Conservation (phyloP, 2,797 vertebrate species). For the Lithobates sylvaticus region DNA sequence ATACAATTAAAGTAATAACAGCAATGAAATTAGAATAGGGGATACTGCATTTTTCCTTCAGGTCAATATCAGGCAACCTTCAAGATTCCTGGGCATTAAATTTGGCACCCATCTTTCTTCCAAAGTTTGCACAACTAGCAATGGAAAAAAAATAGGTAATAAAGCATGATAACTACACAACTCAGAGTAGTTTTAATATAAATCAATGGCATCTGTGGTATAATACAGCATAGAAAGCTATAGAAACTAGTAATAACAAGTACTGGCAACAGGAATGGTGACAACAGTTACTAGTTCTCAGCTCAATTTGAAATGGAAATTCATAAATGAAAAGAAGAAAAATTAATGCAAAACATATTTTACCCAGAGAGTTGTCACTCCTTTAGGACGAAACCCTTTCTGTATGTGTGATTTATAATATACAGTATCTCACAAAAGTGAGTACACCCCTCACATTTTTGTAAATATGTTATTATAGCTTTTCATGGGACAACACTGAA, state of each 20-base stretch:
- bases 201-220: neutral
- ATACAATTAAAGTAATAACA: conserved; percentile 16
- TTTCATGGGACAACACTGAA: too few relatives aligned
- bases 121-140: neutral
- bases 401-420: too few relatives aligned
- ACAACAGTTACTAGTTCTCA: too few relatives aligned
- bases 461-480: too few relatives aligned
- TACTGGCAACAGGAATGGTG: neutral
- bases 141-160: neutral
- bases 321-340: too few relatives aligned
- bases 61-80: neutral
- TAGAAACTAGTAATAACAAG: neutral
- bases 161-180: neutral
- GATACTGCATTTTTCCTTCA: neutral
- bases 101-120: neutral
- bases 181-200: neutral
- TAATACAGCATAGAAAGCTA: neutral
- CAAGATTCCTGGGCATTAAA: neutral
- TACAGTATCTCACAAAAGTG: too few relatives aligned
- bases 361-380: too few relatives aligned
- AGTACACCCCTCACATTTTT: too few relatives aligned
- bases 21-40: conserved; percentile 7
- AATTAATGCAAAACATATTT: too few relatives aligned
- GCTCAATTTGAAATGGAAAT: too few relatives aligned
- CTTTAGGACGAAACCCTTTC: too few relatives aligned